These are phyloP conservation scores for Camptogramma bilineatum DNA, from an alignment of 2,888 invertebrate genomes.

Conservation along the genomic window DNA sequence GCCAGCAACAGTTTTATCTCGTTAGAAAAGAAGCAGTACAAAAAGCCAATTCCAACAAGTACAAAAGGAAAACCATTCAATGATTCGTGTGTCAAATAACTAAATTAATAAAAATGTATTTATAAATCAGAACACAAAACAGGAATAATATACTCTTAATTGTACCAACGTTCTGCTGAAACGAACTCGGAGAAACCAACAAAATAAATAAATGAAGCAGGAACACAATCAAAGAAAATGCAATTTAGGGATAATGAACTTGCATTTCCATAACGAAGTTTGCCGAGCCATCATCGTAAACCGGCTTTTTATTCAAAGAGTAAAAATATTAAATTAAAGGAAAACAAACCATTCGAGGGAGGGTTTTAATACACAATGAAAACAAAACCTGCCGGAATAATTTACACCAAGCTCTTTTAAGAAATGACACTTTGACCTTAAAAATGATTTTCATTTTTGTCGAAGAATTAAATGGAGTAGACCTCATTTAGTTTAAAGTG, in stretches of 20 bases:
- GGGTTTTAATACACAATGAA: constrained; percentile 1
- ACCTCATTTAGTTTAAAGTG: constrained; percentile 26
- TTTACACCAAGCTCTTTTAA: constrained; percentile 3
- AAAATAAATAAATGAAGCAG: constrained; percentile 14
- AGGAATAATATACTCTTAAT: constrained; percentile 4
- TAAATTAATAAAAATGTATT: background rate
- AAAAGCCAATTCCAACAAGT: background rate
- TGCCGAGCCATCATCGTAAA: background rate
- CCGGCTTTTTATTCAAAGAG: background rate
- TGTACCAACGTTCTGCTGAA: constrained; percentile 17
- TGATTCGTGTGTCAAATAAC: background rate
- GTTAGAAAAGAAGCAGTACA: background rate
- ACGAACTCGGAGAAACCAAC: background rate
- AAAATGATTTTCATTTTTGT: constrained; percentile 7
- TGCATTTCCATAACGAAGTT: constrained; percentile 1
- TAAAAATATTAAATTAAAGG: constrained; percentile 1
- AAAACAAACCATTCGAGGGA: constrained; percentile 1
- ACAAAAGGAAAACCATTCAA: background rate
- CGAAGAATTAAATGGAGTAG: constrained; percentile 11
- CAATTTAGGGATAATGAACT: background rate
- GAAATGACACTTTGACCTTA: background rate
- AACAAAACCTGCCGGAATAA: constrained; percentile 5
- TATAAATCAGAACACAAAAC: constrained; percentile 23
- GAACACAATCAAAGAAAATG: constrained; percentile 12
- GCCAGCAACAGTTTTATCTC: background rate